phyloP scores from a whole-genome alignment of 2,888 invertebrate genomes.

The Arge pagana region DNA sequence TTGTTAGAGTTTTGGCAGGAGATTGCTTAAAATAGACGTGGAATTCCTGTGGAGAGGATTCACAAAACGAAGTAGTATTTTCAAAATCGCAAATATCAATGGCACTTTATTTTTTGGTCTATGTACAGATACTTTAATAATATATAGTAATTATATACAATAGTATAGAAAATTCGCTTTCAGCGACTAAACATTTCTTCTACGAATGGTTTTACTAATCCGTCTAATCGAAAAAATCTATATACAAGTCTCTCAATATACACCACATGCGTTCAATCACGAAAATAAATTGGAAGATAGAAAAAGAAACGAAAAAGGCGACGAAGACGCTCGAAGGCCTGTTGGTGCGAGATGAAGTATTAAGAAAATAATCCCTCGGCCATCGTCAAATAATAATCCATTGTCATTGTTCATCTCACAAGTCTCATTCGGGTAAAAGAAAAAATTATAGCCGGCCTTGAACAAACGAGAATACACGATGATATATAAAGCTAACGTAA shows the following conservation, averaged over 20 bases:
- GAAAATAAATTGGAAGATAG: background rate
- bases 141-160: conserved; percentile 37
- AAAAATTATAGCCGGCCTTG: background rate
- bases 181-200: background rate
- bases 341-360: no score
- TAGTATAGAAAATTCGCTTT: background rate
- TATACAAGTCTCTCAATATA: conserved; percentile 10
- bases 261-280: conserved; percentile 7
- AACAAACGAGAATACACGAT: background rate
- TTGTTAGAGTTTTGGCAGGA: no score
- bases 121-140: conserved; percentile 49
- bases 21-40: no score
- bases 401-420: conserved; percentile 3
- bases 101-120: conserved; percentile 51
- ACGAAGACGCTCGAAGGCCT: background rate
- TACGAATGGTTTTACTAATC: background rate
- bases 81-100: conserved; percentile 41
- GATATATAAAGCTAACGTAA: background rate
- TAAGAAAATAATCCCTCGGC: conserved; percentile 9
- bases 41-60: no score
- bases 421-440: background rate
- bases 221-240: conserved; percentile 8
- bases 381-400: background rate
- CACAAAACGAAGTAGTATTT: background rate
- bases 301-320: conserved; percentile 1